Conservation (phyloP, 2,888 invertebrate species). For the Salpingus planirostris region DNA sequence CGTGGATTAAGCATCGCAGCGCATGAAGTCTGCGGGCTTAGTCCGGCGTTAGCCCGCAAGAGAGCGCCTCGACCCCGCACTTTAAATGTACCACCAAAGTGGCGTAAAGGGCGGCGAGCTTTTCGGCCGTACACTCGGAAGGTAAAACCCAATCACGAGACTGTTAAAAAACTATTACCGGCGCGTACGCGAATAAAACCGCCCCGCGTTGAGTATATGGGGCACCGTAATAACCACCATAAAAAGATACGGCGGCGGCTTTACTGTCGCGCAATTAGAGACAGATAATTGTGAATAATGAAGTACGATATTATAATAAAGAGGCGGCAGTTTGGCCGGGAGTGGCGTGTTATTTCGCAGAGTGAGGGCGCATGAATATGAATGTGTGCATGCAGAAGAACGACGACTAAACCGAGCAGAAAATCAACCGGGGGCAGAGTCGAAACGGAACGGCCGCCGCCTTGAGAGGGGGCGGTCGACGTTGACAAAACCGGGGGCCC, state of each 20-base stretch:
- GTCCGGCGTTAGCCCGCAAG: slow-evolving; percentile 13
- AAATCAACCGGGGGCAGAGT: slow-evolving; percentile 33
- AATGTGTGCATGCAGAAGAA: slow-evolving; percentile 30
- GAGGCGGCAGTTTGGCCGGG: slow-evolving; percentile 7
- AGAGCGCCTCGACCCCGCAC: slow-evolving; percentile 7
- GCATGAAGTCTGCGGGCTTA: slow-evolving; percentile 31
- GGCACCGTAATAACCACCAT: too few relatives aligned
- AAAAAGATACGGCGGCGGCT: too few relatives aligned
- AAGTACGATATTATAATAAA: slow-evolving; percentile 5
- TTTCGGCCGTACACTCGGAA: too few relatives aligned
- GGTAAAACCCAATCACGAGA: too few relatives aligned
- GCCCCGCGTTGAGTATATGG: too few relatives aligned
- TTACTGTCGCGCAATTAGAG: not conserved
- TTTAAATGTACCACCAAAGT: too few relatives aligned
- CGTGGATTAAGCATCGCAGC: slow-evolving; percentile 37
- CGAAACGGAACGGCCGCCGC: slow-evolving; percentile 30
- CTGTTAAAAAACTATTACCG: too few relatives aligned
- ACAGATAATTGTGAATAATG: slow-evolving; percentile 12
- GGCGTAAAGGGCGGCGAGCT: too few relatives aligned
- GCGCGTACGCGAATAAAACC: too few relatives aligned
- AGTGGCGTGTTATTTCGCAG: not conserved
- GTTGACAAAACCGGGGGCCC: too few relatives aligned
- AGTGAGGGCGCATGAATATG: slow-evolving; percentile 23
- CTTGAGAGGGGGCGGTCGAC: slow-evolving; percentile 20
- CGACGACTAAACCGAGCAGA: slow-evolving; percentile 33